Conservation (phyloP, 2,888 invertebrate genomes). For the Agrochola litura region DNA sequence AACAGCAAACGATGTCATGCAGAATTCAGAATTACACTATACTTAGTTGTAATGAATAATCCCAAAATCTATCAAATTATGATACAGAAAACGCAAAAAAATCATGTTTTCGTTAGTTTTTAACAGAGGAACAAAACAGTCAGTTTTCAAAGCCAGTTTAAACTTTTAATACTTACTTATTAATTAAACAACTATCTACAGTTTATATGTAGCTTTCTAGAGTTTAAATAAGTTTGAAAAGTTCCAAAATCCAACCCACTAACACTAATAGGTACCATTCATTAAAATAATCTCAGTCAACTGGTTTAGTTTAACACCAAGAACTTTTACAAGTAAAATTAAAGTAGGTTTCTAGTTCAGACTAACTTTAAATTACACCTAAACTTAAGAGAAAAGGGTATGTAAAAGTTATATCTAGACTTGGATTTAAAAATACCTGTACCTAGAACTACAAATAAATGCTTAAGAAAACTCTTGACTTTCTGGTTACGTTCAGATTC, state of each 20-base stretch:
- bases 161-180: background rate
- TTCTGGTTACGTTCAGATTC: background rate
- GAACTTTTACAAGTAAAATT: conserved; percentile 4
- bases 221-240: conserved; percentile 10
- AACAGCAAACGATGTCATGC: too few relatives aligned
- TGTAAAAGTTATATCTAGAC: background rate
- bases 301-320: conserved; percentile 9
- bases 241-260: background rate
- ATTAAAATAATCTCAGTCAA: conserved; percentile 25
- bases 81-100: background rate
- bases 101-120: background rate
- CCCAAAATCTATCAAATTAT: background rate
- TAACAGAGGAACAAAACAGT: background rate
- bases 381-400: background rate
- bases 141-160: background rate
- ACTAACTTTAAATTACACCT: background rate
- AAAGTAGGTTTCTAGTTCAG: background rate
- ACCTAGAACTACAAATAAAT: background rate
- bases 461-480: background rate
- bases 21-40: too few relatives aligned
- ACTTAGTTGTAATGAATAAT: too few relatives aligned
- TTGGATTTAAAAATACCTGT: background rate
- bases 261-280: background rate
- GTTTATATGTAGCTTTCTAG: background rate
- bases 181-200: background rate